Percentiles rank a stretch among this genome's conserved stretches.
These are phyloP conservation scores for Brachionus koreanus DNA, from an alignment of 1,140 invertebrate species.

Conservation along the genomic window DNA sequence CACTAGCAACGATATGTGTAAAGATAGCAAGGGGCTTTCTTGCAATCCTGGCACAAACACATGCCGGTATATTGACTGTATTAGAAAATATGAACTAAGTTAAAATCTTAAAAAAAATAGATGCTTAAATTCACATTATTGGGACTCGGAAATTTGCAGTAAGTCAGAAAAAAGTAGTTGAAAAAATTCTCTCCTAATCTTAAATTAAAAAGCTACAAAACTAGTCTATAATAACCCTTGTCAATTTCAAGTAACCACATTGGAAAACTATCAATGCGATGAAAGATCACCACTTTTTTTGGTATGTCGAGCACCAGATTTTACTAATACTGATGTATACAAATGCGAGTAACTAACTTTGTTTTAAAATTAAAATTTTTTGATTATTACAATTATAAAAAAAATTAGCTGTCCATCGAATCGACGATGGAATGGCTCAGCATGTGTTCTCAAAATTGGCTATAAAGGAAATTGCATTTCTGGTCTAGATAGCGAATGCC, in stretches of 20 bases:
- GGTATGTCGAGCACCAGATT: background rate
- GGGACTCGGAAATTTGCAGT: slow-evolving; percentile 23
- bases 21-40: background rate
- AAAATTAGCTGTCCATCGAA: background rate
- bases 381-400: no score
- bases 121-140: background rate
- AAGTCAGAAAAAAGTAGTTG: background rate
- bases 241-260: slow-evolving; percentile 20
- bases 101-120: background rate
- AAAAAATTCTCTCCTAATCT: background rate
- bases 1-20: background rate
- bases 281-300: background rate
- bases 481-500: background rate
- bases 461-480: background rate
- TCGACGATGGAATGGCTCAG: background rate
- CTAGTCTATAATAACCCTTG: background rate
- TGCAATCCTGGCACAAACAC: background rate
- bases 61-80: background rate
- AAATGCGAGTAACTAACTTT: background rate
- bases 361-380: background rate
- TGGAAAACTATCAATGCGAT: slow-evolving; percentile 6
- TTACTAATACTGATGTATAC: background rate
- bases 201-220: background rate
- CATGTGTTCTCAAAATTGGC: background rate
- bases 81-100: background rate